Evolutionary conservation across 2,113 vertebrate genomes (phyloP).

Genomic region (Apodemus speciosus): DNA sequence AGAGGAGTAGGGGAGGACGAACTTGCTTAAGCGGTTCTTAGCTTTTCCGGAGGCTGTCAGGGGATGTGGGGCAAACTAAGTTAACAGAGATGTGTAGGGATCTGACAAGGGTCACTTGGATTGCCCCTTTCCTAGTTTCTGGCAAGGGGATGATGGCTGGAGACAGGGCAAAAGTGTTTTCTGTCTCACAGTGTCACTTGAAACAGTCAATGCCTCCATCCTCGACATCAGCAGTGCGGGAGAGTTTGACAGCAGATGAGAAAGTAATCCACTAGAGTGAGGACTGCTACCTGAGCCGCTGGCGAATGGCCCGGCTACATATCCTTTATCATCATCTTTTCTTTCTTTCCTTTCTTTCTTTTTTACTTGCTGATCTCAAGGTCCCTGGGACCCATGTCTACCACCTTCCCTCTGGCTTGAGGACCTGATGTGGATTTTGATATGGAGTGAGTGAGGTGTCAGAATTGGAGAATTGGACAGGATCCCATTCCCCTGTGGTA

Average conservation of each 20-base stretch:
- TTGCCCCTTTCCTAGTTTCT: background rate
- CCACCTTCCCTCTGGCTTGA: background rate
- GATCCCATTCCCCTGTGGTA: background rate
- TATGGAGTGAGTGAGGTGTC: constrained; percentile 17
- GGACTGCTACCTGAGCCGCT: background rate
- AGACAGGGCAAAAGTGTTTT: background rate
- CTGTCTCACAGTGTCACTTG: background rate
- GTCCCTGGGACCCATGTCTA: background rate
- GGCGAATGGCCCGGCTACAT: background rate
- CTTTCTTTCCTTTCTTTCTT: background rate
- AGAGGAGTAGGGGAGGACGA: background rate
- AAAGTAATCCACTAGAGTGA: background rate
- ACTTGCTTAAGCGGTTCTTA: background rate
- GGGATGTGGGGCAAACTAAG: background rate
- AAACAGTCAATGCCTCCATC: background rate
- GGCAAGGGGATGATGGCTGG: background rate
- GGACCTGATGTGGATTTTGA: background rate
- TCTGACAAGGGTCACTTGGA: background rate
- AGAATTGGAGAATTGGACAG: constrained; percentile 14
- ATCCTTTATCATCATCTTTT: background rate
- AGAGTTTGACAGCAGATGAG: background rate
- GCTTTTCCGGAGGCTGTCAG: background rate
- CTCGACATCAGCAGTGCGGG: background rate
- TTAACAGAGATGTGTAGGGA: background rate
- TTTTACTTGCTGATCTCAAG: background rate